Evolutionary conservation across 2,888 invertebrate species (phyloP).

Genomic region (Calliphora vomitoria): DNA sequence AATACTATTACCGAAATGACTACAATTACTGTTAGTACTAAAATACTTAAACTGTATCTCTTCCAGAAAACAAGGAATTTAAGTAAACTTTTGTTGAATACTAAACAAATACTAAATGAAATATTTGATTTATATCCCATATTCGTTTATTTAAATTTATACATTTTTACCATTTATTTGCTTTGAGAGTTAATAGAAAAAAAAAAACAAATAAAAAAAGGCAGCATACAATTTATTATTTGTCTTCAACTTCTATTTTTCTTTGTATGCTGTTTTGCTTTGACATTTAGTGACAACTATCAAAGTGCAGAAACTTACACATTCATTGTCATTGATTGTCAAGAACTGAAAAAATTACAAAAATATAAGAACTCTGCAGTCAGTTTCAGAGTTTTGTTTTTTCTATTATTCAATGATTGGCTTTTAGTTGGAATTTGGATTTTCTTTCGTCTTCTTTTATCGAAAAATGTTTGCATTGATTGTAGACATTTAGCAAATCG

Average conservation of each 20-base stretch:
- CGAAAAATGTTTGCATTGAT: conserved; percentile 61
- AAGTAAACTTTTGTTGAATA: too few species aligned
- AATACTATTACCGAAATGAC: too few species aligned
- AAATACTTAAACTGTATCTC: too few species aligned
- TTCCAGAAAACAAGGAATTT: too few species aligned
- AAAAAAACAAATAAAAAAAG: not conserved
- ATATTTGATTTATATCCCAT: not conserved
- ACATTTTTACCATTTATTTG: not conserved
- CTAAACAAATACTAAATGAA: too few species aligned
- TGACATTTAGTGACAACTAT: conserved; percentile 73
- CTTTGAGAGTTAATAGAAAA: not conserved
- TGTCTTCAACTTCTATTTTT: conserved; percentile 57
- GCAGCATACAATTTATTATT: conserved; percentile 47
- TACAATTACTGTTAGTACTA: too few species aligned
- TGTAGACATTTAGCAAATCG: conserved; percentile 63
- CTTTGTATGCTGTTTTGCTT: conserved; percentile 62
- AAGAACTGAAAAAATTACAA: conserved; percentile 17
- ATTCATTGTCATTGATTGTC: conserved; percentile 71
- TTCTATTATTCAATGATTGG: conserved; percentile 61
- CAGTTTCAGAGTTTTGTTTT: conserved; percentile 33
- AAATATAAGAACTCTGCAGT: conserved; percentile 29
- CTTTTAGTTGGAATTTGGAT: conserved; percentile 54
- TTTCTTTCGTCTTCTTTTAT: conserved; percentile 47
- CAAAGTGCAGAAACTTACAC: conserved; percentile 71
- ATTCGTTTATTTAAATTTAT: not conserved